Base-by-base conservation (phyloP, 1,140 invertebrate species). In the Formica selysi region DNA sequence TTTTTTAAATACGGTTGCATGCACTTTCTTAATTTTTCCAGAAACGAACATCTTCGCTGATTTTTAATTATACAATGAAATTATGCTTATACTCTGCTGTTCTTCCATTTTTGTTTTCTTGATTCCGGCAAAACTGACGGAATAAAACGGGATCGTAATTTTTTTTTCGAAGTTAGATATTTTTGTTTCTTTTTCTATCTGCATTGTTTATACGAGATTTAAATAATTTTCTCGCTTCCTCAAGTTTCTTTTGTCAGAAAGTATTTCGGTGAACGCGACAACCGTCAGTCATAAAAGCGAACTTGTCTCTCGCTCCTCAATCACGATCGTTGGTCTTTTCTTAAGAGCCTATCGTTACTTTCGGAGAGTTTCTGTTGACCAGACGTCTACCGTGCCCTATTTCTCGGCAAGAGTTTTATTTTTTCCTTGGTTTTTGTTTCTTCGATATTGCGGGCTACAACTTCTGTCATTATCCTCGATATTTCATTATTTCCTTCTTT, bases 261-360 rank as follows among this genome's bases (percentile, higher is more conserved):
- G 10, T 68, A 51, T 36, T 51, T 68, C 1, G n/a, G 2, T 19
- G 6, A 6, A 22, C 65, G 86, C 22, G 26, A 71, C 59, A 70
- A 57, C 67, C 78, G 76, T 65, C 71, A 67, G 38, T 85, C 73
- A 76, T 87, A 85, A 88, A 87, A 76, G 29, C 36, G 36, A 26
- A 54, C 7, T 26, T 41, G 29, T 26, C 32, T 73, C 22, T 51
- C 11, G 48, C 13, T 61, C 29, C 32, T 79, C 59, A 88, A 88
- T 89, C 44, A 76, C 78, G 10, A 3, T 38, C 19, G 36, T n/a
- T 26, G 4, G 7, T 51, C 57, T 67, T 80, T 29, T 68, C 76
- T 76, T 54, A 48, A 70, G 76, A 70, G 62, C 48, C 74, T 86
- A 86, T 80, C 68, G 74, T 80, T 76, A 74, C 54, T 76, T 22